Evolutionary conservation across 2,113 vertebrate species (phyloP).

Genomic region (Sturnira hondurensis): DNA sequence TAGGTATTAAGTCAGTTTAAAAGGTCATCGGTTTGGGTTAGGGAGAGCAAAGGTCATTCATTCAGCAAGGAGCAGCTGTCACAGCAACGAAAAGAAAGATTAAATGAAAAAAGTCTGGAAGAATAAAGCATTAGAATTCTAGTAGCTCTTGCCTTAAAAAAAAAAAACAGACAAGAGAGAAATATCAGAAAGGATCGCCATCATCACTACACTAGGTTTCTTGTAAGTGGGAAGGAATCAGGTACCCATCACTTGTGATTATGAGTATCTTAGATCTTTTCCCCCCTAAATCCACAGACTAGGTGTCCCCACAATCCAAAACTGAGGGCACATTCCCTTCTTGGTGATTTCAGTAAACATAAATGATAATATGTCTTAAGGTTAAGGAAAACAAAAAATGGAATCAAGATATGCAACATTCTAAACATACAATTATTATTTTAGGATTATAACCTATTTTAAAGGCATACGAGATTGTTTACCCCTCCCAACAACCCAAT

Average conservation of each 20-base stretch:
- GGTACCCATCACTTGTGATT: neutral
- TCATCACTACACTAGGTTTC: neutral
- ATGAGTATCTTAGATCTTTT: neutral
- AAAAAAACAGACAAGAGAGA: neutral
- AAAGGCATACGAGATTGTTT: neutral
- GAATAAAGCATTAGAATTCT: neutral
- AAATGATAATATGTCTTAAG: neutral
- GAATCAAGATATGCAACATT: neutral
- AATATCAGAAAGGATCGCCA: neutral
- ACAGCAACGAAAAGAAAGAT: neutral
- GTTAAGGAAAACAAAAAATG: neutral
- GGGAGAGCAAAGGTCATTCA: neutral
- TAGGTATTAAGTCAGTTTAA: conserved; percentile 35
- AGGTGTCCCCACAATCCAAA: neutral
- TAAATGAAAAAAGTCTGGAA: neutral
- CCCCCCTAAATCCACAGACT: neutral
- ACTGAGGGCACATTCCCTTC: neutral
- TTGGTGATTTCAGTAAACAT: neutral
- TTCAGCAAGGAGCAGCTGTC: neutral
- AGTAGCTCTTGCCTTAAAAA: neutral
- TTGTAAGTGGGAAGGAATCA: neutral
- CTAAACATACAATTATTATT: neutral
- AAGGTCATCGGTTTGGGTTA: neutral
- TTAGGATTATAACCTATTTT: neutral
- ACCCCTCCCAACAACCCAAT: neutral